These are phyloP conservation scores for Enteromius paludinosus DNA, from an alignment of 2,797 vertebrate species.

Conservation along the genomic window DNA sequence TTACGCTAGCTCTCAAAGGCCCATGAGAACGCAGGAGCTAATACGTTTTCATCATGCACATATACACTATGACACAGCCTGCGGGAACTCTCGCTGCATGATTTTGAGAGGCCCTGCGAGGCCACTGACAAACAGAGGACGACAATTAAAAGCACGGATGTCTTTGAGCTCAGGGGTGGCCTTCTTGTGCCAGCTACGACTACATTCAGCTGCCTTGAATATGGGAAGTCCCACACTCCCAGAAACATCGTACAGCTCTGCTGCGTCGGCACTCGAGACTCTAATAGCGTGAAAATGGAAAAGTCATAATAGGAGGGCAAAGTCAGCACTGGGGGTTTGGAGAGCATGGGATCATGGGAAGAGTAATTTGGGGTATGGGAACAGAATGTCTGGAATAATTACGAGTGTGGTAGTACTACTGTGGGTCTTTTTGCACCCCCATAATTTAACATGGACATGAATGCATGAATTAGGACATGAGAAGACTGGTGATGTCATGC, in stretches of 20 bases:
- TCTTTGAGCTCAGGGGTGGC: slow-evolving; percentile 68
- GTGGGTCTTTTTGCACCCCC: neutral
- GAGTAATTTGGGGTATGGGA: slow-evolving; percentile 24
- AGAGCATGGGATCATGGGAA: slow-evolving; percentile 29
- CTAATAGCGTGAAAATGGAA: slow-evolving; percentile 27
- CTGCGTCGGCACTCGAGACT: slow-evolving; percentile 53
- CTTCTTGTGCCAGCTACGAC: slow-evolving; percentile 67
- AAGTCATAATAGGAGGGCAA: slow-evolving; percentile 24
- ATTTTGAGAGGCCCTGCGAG: slow-evolving; percentile 53
- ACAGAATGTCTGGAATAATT: slow-evolving; percentile 23
- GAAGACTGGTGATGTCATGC: neutral
- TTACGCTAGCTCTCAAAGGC: slow-evolving; percentile 51
- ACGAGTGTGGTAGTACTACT: slow-evolving; percentile 1
- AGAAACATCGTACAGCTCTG: slow-evolving; percentile 39
- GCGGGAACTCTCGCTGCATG: slow-evolving; percentile 31
- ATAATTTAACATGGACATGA: slow-evolving; percentile 1
- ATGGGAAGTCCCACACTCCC: slow-evolving; percentile 28
- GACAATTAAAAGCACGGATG: slow-evolving; percentile 53
- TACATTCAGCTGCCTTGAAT: slow-evolving; percentile 48
- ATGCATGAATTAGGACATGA: neutral
- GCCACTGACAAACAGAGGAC: slow-evolving; percentile 51
- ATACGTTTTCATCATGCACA: slow-evolving; percentile 56
- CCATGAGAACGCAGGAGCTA: slow-evolving; percentile 46
- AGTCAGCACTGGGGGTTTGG: slow-evolving; percentile 35
- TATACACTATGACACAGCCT: slow-evolving; percentile 46